Percentiles rank a stretch among this genome's conserved stretches.
Conservation (phyloP, 2,888 invertebrate species). For the Torymus texanus region DNA sequence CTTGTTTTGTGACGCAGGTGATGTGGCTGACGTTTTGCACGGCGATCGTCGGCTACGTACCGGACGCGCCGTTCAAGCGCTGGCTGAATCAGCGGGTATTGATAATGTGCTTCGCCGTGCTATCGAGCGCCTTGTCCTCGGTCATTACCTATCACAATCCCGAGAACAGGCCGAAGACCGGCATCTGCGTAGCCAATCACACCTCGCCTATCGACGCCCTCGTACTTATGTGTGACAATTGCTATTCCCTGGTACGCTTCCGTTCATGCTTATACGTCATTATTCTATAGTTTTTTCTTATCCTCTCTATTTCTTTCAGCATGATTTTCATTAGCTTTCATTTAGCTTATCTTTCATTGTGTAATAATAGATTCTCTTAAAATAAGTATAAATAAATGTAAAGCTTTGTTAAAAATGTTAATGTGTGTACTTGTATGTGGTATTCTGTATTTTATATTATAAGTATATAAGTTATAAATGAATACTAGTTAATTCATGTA, state of each 20-base stretch:
- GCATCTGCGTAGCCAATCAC: slow-evolving; percentile 99
- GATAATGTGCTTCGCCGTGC: slow-evolving; percentile 93
- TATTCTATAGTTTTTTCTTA: not conserved
- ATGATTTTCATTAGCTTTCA: not conserved
- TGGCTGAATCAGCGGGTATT: slow-evolving; percentile 87
- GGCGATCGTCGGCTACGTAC: slow-evolving; percentile 89
- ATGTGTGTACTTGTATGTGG: too few species aligned
- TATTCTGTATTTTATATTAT: too few species aligned
- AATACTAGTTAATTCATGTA: too few species aligned
- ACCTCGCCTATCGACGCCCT: slow-evolving; percentile 99
- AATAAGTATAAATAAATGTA: too few species aligned
- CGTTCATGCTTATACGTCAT: not conserved
- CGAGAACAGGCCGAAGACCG: slow-evolving; percentile 88
- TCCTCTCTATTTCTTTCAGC: not conserved
- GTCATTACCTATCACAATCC: slow-evolving; percentile 91
- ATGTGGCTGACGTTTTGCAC: slow-evolving; percentile 91
- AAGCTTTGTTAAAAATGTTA: too few species aligned
- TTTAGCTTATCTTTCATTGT: too few species aligned
- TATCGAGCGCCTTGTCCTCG: slow-evolving; percentile 93
- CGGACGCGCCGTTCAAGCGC: slow-evolving; percentile 86
- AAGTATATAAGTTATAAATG: too few species aligned
- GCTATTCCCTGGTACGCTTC: slow-evolving; percentile 94
- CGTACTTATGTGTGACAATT: slow-evolving; percentile 96
- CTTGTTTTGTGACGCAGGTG: slow-evolving; percentile 79
- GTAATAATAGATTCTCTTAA: too few species aligned